phyloP scores from a whole-genome alignment of 2,113 vertebrate species.

The Leptodactylus fuscus region DNA sequence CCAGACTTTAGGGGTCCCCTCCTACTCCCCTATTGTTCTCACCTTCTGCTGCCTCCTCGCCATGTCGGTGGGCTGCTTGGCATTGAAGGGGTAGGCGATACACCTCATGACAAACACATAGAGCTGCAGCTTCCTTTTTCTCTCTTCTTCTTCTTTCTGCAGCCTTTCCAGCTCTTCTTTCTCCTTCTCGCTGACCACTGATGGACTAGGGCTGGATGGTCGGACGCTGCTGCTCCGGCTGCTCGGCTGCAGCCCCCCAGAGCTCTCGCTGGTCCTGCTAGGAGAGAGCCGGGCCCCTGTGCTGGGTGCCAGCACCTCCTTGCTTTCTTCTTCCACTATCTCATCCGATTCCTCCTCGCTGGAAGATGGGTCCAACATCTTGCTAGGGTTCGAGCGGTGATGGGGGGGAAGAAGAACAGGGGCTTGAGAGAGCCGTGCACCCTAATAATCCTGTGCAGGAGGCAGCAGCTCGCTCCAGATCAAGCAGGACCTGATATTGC shows the following conservation, averaged over 20 bases:
- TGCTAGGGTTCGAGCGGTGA: conserved; percentile 53
- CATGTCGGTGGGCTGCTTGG: conserved; percentile 94
- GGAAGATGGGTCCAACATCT: conserved; percentile 86
- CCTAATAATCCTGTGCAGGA: conserved; percentile 30
- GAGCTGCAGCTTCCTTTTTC: conserved; percentile 85
- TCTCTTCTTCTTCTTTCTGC: conserved; percentile 84
- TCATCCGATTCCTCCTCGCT: conserved; percentile 93
- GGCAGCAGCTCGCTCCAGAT: conserved; percentile 29
- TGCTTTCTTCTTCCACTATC: conserved; percentile 79
- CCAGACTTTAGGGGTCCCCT: neutral
- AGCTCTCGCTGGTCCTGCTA: conserved; percentile 83
- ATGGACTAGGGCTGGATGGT: conserved; percentile 73
- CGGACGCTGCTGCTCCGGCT: conserved; percentile 76
- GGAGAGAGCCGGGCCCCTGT: conserved; percentile 76
- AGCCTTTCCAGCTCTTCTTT: conserved; percentile 73
- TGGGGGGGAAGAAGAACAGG: neutral
- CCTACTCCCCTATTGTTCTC: conserved; percentile 22
- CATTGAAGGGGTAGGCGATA: conserved; percentile 89
- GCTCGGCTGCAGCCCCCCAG: conserved; percentile 77
- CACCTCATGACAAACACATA: conserved; percentile 92
- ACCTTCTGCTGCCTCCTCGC: conserved; percentile 94
- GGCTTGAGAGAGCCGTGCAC: neutral
- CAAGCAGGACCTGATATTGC: conserved; percentile 63
- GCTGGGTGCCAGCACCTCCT: conserved; percentile 69
- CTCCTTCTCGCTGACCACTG: conserved; percentile 79